Evolutionary conservation across 2,797 vertebrate species (phyloP).

Genomic region (Tenualosa ilisha): DNA sequence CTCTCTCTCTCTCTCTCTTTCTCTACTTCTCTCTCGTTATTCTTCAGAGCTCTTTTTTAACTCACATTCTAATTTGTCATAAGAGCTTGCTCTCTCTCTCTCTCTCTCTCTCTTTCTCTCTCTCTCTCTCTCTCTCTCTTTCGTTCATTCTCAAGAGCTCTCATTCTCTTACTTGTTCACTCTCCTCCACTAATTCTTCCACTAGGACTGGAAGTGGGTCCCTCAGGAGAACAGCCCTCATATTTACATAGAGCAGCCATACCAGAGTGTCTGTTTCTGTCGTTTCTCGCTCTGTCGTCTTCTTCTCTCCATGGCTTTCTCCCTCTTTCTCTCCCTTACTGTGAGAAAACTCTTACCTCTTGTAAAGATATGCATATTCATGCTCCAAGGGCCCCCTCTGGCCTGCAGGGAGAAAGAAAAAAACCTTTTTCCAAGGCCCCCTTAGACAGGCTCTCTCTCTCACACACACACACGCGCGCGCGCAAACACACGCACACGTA

Average conservation of each 20-base stretch:
- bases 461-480: not conserved
- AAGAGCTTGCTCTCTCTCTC: slow-evolving; percentile 10
- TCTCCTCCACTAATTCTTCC: not conserved
- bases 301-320: slow-evolving; percentile 2
- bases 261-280: not conserved
- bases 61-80: not conserved
- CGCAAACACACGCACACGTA: not conserved
- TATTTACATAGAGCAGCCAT: slow-evolving; percentile 2
- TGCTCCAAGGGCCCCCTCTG: slow-evolving; percentile 37
- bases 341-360: slow-evolving; percentile 70
- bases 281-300: slow-evolving; percentile 1
- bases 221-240: not conserved
- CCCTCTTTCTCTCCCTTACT: slow-evolving; percentile 62
- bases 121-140: slow-evolving; percentile 19
- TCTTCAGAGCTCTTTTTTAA: not conserved
- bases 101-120: slow-evolving; percentile 27
- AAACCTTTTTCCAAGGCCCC: not conserved
- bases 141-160: not conserved
- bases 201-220: not conserved
- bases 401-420: slow-evolving; percentile 7
- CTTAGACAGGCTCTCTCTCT: not conserved
- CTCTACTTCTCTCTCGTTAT: not conserved
- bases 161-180: not conserved
- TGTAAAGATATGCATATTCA: slow-evolving; percentile 70
- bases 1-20: not conserved